Percentiles rank a stretch among this genome's conserved stretches.
Conservation (phyloP, 2,113 vertebrate genomes). For the Raja brachyura region DNA sequence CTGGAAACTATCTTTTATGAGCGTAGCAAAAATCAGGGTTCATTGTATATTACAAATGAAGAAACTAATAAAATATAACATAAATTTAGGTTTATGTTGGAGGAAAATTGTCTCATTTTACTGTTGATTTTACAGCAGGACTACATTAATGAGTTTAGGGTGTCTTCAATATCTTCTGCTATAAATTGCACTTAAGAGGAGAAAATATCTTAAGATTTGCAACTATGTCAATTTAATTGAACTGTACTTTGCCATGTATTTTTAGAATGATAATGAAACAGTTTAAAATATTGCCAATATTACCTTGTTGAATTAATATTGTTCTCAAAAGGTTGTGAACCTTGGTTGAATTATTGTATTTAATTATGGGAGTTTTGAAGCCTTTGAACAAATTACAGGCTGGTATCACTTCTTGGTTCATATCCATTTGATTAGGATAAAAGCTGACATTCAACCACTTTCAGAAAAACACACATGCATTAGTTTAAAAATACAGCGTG, state of each 20-base stretch:
- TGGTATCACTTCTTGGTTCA: background rate
- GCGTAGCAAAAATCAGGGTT: constrained; percentile 45
- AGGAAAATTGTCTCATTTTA: background rate
- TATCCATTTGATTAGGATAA: background rate
- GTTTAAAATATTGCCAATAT: too few species aligned
- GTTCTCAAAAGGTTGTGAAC: background rate
- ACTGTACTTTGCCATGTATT: background rate
- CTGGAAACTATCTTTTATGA: constrained; percentile 51
- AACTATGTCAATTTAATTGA: background rate
- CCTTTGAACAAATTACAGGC: background rate
- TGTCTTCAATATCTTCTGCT: background rate
- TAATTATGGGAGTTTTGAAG: background rate
- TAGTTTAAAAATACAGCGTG: too few species aligned
- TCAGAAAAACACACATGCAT: background rate
- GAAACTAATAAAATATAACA: background rate
- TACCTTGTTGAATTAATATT: background rate
- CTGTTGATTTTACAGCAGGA: background rate
- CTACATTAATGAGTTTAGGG: background rate
- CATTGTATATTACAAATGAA: constrained; percentile 46
- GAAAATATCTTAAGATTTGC: background rate
- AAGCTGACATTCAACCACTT: background rate
- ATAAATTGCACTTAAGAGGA: background rate
- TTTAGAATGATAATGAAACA: too few species aligned
- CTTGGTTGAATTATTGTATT: constrained; percentile 1
- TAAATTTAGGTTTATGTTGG: background rate